A percentile compares a stretch with the other conserved stretches of the same genome.
phyloP scores from a whole-genome alignment of 2,797 vertebrate species.

The Microctenopoma lineatum region DNA sequence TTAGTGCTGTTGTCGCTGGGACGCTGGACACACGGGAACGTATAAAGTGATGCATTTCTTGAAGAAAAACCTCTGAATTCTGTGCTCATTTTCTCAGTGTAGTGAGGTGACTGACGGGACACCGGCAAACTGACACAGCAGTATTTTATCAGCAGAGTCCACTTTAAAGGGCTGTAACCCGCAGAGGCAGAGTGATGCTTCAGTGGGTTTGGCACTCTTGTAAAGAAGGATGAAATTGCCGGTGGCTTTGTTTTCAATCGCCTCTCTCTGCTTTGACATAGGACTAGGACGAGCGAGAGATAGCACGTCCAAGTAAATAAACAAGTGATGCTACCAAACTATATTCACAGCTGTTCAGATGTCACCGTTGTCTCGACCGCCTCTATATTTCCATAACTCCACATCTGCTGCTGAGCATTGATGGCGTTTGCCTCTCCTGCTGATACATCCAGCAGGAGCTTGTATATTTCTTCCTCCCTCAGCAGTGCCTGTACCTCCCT shows the following conservation, averaged over 20 bases:
- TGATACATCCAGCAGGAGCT: slow-evolving; percentile 49
- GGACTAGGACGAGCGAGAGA: slow-evolving; percentile 52
- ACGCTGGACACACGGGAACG: slow-evolving; percentile 79
- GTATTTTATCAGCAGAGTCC: slow-evolving; percentile 57
- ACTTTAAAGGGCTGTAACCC: slow-evolving; percentile 62
- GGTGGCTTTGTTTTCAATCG: slow-evolving; percentile 71
- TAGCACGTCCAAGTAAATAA: slow-evolving; percentile 50
- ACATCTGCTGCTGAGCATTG: slow-evolving; percentile 24
- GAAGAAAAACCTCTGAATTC: slow-evolving; percentile 10
- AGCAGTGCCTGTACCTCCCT: slow-evolving; percentile 17
- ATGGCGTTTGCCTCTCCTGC: slow-evolving; percentile 44
- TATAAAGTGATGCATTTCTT: background rate
- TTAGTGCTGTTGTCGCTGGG: slow-evolving; percentile 88
- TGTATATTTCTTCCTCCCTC: slow-evolving; percentile 33
- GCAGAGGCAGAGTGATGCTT: slow-evolving; percentile 59
- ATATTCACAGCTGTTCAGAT: slow-evolving; percentile 38
- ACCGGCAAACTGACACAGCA: slow-evolving; percentile 42
- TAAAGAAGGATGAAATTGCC: slow-evolving; percentile 71
- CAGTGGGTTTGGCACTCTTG: slow-evolving; percentile 59
- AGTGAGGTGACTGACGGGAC: slow-evolving; percentile 46
- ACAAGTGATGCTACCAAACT: slow-evolving; percentile 39
- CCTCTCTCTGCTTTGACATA: slow-evolving; percentile 62
- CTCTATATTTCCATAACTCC: background rate
- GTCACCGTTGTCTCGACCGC: slow-evolving; percentile 7
- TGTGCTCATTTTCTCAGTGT: slow-evolving; percentile 26